These are phyloP conservation scores for Leptopilina boulardi DNA, from an alignment of 1,140 invertebrate genomes.

Conservation along the genomic window DNA sequence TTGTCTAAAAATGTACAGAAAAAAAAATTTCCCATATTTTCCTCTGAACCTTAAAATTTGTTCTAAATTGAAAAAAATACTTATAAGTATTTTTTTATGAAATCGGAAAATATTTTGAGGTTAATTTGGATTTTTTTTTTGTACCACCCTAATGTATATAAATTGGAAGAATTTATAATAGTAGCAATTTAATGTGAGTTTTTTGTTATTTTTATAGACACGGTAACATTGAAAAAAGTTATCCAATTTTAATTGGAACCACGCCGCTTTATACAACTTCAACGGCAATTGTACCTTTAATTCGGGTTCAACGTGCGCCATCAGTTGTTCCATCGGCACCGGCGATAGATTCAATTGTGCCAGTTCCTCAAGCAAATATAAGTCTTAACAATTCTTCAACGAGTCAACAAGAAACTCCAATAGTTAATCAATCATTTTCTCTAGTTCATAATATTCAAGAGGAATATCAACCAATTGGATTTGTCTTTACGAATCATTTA, in stretches of 20 bases:
- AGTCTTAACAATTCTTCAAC: neutral
- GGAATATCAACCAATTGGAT: slow-evolving; percentile 41
- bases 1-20: too few species aligned
- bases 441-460: slow-evolving; percentile 6
- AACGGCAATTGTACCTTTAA: neutral
- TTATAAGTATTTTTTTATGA: too few species aligned
- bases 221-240: slow-evolving; percentile 38
- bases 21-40: too few species aligned
- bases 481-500: slow-evolving; percentile 34
- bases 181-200: neutral
- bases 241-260: slow-evolving; percentile 59
- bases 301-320: neutral
- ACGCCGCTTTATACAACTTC: slow-evolving; percentile 44
- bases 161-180: neutral
- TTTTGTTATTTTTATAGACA: slow-evolving; percentile 51
- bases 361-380: neutral
- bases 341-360: slow-evolving; percentile 10
- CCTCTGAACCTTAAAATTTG: too few species aligned
- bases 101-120: neutral
- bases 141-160: too few species aligned
- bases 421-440: neutral
- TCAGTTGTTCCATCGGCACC: slow-evolving; percentile 33
- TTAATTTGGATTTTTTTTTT: too few species aligned
- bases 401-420: neutral
- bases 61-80: too few species aligned